These are phyloP conservation scores for Labrus mixtus DNA, from an alignment of 2,113 vertebrate genomes.

Conservation along the genomic window DNA sequence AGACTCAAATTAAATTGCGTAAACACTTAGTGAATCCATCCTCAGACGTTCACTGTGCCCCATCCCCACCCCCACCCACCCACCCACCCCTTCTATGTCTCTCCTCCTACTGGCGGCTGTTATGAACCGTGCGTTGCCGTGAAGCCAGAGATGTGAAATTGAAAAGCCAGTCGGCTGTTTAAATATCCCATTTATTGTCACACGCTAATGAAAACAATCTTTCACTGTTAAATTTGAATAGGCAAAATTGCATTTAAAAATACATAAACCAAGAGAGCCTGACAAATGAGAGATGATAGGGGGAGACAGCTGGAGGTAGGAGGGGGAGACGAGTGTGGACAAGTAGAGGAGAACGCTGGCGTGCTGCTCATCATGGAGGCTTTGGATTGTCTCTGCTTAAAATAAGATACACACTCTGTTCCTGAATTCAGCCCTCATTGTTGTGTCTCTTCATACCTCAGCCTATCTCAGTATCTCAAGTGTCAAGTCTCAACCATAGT, in stretches of 20 bases:
- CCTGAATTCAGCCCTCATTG: neutral
- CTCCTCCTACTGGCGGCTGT: conserved; percentile 19
- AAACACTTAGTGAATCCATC: conserved; percentile 21
- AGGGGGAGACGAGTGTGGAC: conserved; percentile 2
- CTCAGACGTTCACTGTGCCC: neutral
- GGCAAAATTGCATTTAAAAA: conserved; percentile 76
- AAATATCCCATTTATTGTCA: conserved; percentile 82
- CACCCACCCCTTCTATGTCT: neutral
- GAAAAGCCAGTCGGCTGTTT: conserved; percentile 82
- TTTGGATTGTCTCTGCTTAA: neutral
- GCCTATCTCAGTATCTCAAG: neutral
- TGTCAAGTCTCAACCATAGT: neutral
- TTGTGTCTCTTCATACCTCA: neutral
- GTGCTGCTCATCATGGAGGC: conserved; percentile 3
- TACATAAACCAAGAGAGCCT: conserved; percentile 75
- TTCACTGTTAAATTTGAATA: conserved; percentile 78
- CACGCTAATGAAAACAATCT: conserved; percentile 82
- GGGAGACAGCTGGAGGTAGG: conserved; percentile 10
- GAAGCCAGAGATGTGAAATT: conserved; percentile 78
- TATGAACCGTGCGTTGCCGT: conserved; percentile 33
- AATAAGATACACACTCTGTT: conserved; percentile 2
- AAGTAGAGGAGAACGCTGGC: neutral
- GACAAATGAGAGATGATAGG: conserved; percentile 65
- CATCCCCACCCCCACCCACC: neutral
- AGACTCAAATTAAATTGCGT: conserved; percentile 35